phyloP scores from a whole-genome alignment of 1,140 invertebrate genomes.

The Procambarus virginalis region DNA sequence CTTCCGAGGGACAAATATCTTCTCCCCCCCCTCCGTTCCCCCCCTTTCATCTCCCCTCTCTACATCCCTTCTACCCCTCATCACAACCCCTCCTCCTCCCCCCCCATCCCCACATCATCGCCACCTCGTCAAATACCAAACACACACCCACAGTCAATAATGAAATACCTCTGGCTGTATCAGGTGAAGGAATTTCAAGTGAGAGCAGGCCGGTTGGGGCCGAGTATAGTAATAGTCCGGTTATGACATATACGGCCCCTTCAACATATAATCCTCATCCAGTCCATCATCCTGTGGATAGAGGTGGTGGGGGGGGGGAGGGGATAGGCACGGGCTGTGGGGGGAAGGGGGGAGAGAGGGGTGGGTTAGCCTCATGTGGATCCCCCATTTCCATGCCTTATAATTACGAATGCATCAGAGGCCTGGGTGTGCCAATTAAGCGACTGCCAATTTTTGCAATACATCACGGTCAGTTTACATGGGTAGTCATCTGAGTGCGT shows the following conservation, averaged over 20 bases:
- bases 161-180: background rate
- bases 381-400: background rate
- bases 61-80: background rate
- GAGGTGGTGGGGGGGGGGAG: background rate
- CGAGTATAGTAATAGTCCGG: background rate
- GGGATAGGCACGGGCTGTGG: background rate
- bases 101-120: background rate
- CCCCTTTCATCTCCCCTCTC: slow-evolving; percentile 22
- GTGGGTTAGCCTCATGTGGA: background rate
- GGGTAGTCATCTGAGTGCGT: background rate
- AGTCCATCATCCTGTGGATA: background rate
- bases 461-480: background rate
- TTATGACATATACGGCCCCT: background rate
- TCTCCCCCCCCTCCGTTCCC: background rate
- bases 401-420: background rate
- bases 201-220: background rate
- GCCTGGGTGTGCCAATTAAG: background rate
- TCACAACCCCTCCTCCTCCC: background rate
- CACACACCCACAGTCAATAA: background rate
- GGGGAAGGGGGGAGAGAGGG: background rate
- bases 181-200: background rate
- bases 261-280: background rate
- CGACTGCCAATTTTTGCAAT: slow-evolving; percentile 9
- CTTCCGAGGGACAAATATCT: too few species aligned
- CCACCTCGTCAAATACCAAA: background rate